These are phyloP conservation scores for Crax fasciolata DNA, from an alignment of 2,797 vertebrate species.

Conservation along the genomic window DNA sequence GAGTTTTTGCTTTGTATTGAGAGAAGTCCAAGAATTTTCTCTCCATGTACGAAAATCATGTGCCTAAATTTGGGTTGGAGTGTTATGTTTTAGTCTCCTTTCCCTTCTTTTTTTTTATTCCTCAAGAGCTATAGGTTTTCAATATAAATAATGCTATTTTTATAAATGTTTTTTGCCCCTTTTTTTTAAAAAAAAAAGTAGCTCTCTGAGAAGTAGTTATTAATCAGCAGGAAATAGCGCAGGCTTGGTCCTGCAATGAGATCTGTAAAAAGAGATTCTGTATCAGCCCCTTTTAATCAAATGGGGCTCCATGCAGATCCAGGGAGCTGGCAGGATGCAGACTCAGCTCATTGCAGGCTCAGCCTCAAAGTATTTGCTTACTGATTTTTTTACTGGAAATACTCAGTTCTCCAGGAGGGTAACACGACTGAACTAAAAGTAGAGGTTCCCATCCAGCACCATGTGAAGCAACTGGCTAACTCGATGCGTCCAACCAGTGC, in stretches of 20 bases:
- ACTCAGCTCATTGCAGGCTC: not conserved
- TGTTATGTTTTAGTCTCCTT: fast-evolving
- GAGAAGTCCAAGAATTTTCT: not conserved
- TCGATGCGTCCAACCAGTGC: fast-evolving
- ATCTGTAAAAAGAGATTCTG: not conserved
- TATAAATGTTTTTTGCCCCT: not conserved
- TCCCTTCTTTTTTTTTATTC: not conserved
- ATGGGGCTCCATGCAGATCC: not conserved
- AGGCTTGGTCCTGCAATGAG: not conserved
- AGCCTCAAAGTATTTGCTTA: not conserved
- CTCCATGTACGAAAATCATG: not conserved
- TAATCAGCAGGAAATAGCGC: not conserved
- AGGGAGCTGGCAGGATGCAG: not conserved
- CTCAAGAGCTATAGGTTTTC: not conserved
- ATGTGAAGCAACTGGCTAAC: not conserved
- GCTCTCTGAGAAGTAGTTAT: not conserved
- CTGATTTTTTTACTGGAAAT: not conserved
- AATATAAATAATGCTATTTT: not conserved
- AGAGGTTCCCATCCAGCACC: not conserved
- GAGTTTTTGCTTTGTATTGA: not conserved
- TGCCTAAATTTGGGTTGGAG: not conserved
- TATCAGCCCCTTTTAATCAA: not conserved
- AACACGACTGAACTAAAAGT: not conserved
- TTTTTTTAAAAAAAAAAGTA: not conserved
- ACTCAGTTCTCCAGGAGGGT: not conserved